Evolutionary conservation across 1,140 invertebrate genomes (phyloP).

Genomic region (Leptopilina clavipes): DNA sequence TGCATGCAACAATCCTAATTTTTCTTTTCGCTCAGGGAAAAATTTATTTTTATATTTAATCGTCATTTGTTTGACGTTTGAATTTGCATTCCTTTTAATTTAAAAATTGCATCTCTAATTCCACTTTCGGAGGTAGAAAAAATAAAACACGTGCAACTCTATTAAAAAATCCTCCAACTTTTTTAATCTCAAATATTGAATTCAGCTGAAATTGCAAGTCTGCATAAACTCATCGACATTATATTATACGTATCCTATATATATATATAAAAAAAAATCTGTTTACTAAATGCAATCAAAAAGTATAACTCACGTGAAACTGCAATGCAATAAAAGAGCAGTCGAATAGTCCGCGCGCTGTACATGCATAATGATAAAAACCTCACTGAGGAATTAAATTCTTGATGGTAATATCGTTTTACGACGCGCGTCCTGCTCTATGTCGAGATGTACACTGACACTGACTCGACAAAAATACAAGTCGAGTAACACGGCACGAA

Average conservation of each 20-base stretch:
- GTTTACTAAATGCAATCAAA: constrained; percentile 33
- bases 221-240: constrained; percentile 6
- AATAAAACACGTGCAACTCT: not conserved
- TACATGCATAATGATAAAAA: constrained; percentile 28
- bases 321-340: not conserved
- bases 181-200: constrained; percentile 24
- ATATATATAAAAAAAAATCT: not conserved
- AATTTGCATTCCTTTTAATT: not conserved
- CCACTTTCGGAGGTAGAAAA: not conserved
- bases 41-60: too few relatives aligned
- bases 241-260: not conserved
- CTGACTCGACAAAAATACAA: not conserved
- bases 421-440: not conserved
- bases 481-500: not conserved
- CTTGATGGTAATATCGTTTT: constrained; percentile 25
- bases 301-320: constrained; percentile 23
- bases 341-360: not conserved
- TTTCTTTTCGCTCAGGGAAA: too few relatives aligned
- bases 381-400: constrained; percentile 31
- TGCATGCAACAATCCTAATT: too few relatives aligned
- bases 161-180: not conserved
- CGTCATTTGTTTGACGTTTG: too few relatives aligned
- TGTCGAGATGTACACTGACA: not conserved
- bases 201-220: not conserved
- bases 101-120: not conserved